phyloP scores from a whole-genome alignment of 2,888 invertebrate species.

The Eupelmus urozonus region DNA sequence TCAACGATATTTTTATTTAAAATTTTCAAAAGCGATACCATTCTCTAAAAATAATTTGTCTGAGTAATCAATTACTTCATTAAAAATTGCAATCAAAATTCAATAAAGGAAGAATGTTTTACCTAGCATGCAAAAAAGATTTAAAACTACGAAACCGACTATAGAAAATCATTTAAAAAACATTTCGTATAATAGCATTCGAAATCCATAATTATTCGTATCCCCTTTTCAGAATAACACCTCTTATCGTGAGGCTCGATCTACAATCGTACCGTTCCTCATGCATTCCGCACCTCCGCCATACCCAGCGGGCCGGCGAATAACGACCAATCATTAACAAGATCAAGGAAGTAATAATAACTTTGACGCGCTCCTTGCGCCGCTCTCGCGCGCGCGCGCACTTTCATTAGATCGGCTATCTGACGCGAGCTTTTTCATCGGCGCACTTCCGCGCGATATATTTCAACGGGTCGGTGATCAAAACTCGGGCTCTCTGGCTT shows the following conservation, averaged over 20 bases:
- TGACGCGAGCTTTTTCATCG: slow-evolving; percentile 47
- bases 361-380: slow-evolving; percentile 46
- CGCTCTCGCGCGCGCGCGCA: slow-evolving; percentile 14
- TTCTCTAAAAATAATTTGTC: too few species aligned
- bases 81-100: too few species aligned
- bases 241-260: slow-evolving; percentile 34
- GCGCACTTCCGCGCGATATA: slow-evolving; percentile 47
- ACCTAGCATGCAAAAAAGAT: too few species aligned
- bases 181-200: too few species aligned
- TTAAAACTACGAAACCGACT: slow-evolving; percentile 1
- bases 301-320: slow-evolving; percentile 9
- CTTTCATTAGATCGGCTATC: slow-evolving; percentile 53
- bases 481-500: slow-evolving; percentile 50
- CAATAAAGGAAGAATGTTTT: too few species aligned
- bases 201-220: too few species aligned
- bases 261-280: slow-evolving; percentile 19
- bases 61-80: too few species aligned
- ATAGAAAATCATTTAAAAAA: background rate
- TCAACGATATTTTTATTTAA: too few species aligned
- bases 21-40: too few species aligned
- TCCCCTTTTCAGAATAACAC: too few species aligned
- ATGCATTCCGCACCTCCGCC: too few species aligned
- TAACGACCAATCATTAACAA: slow-evolving; percentile 56
- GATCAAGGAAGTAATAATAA: slow-evolving; percentile 60
- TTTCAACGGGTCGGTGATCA: slow-evolving; percentile 59